These are phyloP conservation scores for Tachina grossa DNA, from an alignment of 2,888 invertebrate genomes.

Conservation along the genomic window DNA sequence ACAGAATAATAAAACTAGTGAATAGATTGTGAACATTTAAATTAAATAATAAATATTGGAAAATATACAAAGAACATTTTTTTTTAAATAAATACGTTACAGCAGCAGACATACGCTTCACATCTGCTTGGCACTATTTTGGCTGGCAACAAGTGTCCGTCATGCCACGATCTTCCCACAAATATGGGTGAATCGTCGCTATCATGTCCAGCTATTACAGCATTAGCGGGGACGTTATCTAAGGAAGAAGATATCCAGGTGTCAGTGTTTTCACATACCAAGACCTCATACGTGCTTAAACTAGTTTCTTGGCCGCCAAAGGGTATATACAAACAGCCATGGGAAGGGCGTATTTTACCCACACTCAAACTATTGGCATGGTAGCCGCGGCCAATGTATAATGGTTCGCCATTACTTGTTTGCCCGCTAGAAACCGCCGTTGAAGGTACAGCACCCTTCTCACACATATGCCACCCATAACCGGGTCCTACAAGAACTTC, in stretches of 20 bases:
- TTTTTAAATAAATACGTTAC: no score
- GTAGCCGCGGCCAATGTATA: conserved; percentile 84
- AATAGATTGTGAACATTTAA: no score
- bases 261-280: conserved; percentile 72
- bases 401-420: conserved; percentile 83
- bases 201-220: conserved; percentile 81
- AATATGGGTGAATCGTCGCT: conserved; percentile 80
- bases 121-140: conserved; percentile 85
- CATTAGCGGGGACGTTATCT: conserved; percentile 79
- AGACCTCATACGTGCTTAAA: conserved; percentile 79
- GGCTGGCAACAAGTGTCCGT: conserved; percentile 85
- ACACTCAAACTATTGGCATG: conserved; percentile 84
- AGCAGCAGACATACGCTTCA: conserved; percentile 84
- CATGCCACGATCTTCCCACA: conserved; percentile 83
- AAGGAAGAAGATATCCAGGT: conserved; percentile 77
- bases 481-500: conserved; percentile 83
- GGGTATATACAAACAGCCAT: conserved; percentile 82
- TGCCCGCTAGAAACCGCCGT: conserved; percentile 74
- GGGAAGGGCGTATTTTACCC: conserved; percentile 84
- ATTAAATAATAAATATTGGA: no score
- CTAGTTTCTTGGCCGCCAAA: conserved; percentile 80
- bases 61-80: no score
- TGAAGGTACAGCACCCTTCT: conserved; percentile 78
- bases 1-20: no score
- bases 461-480: conserved; percentile 83